These are phyloP conservation scores for Brienomyrus longianalis DNA, from an alignment of 2,113 vertebrate species.

Conservation along the genomic window DNA sequence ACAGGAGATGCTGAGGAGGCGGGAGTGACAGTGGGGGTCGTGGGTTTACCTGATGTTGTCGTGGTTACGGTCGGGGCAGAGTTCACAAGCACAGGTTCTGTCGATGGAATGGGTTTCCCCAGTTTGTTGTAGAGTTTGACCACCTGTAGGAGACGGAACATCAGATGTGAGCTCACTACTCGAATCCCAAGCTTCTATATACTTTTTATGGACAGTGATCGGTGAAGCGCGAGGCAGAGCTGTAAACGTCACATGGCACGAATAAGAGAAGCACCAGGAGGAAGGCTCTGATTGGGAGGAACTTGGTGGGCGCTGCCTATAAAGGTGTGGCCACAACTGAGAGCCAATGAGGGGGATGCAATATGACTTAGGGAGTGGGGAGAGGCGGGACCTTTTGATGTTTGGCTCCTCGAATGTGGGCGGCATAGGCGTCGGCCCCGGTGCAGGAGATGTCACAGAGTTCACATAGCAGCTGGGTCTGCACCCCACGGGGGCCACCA, in stretches of 20 bases:
- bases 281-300: background rate
- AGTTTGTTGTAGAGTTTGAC: slow-evolving; percentile 74
- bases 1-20: slow-evolving; percentile 22
- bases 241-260: background rate
- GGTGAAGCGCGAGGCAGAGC: background rate
- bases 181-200: background rate
- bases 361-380: background rate
- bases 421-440: slow-evolving; percentile 58
- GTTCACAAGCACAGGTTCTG: slow-evolving; percentile 61
- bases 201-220: background rate
- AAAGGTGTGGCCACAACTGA: background rate
- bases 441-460: slow-evolving; percentile 70
- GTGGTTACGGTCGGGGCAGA: slow-evolving; percentile 49
- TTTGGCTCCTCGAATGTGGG: slow-evolving; percentile 63
- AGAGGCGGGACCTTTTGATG: slow-evolving; percentile 60
- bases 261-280: background rate
- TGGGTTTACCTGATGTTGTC: slow-evolving; percentile 45
- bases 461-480: slow-evolving; percentile 62
- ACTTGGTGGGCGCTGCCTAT: background rate
- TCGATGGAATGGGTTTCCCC: slow-evolving; percentile 72
- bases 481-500: slow-evolving; percentile 48
- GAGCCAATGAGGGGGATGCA: background rate
- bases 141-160: slow-evolving; percentile 53
- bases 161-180: background rate
- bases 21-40: slow-evolving; percentile 15